Conservation (phyloP, 92 coral and sea anemone species). For the Hydrozoanthus gracilis region DNA sequence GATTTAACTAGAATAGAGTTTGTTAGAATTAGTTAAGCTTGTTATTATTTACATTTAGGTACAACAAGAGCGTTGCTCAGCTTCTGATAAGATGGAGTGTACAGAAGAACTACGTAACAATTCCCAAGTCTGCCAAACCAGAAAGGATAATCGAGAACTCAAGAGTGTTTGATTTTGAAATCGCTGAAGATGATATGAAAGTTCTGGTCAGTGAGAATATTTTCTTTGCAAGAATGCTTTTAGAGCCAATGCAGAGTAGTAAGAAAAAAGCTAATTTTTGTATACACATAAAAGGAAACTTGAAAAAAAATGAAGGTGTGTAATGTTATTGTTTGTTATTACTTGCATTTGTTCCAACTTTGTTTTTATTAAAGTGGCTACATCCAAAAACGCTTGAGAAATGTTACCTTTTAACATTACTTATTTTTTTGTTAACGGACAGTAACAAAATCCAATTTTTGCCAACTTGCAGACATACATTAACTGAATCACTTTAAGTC, state of each 20-base stretch:
- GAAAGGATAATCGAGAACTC: conserved; percentile 75
- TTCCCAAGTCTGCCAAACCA: conserved; percentile 73
- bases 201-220: conserved; percentile 59
- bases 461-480: no score
- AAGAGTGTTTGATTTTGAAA: conserved; percentile 77
- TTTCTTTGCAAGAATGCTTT: background rate
- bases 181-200: conserved; percentile 78
- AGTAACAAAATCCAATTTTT: no score
- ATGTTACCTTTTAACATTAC: no score
- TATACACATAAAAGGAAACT: no score
- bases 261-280: background rate
- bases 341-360: no score
- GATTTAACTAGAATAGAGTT: background rate
- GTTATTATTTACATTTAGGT: conserved; percentile 47
- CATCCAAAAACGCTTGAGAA: no score
- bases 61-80: conserved; percentile 76
- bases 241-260: background rate
- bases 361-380: no score
- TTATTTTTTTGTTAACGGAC: background rate
- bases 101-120: conserved; percentile 74
- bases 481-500: no score
- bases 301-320: no score
- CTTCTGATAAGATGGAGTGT: conserved; percentile 84
- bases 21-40: background rate
- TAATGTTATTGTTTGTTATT: no score